Base-by-base conservation (phyloP, 1,140 invertebrate species). In the Neuroterus valhalla region DNA sequence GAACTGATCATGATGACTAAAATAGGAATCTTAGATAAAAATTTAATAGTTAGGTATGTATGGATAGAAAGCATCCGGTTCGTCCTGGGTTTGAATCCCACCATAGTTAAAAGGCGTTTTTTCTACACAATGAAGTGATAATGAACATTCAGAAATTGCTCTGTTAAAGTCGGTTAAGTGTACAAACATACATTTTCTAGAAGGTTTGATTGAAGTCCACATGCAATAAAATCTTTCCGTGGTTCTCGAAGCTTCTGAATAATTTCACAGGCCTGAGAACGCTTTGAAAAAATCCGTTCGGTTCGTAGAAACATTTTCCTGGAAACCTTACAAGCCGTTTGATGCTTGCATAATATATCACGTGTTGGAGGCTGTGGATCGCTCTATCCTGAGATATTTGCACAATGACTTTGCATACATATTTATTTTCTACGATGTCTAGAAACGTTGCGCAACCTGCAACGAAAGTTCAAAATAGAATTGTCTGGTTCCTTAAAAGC, bases 301-400 rank as follows among this genome's bases (percentile, higher is more conserved):
- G n/a, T 48, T n/a, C 6, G 46, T 19, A 48, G 6, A 48, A 48
- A 48, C 46, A n/a, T 48, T 48, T 48, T 48, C 46, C n/a, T 48
- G 46, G 46, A 48, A 48, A 48, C 46, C 6, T 19, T 48, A 55
- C 10, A 21, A 55, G 52, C 52, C 52, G 52, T 55, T 55, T 55
- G 12, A 55, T 55, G 52, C 52, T 55, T 55, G 52, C 52, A 55
- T 55, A 55, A 55, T 55, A 14, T 55, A 55, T 55, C 52, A 23
- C 52, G 21, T 55, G 52, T 55, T 55, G 26, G 26, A 55, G 52
- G 12, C 52, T 23, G 21, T 55, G 26, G 52, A 55, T 55, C 23
- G 14, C 52, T 55, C 52, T 55, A 55, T 55, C 52, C 21, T 21
- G 26, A 55, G 26, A 14, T 55, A 55, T 55, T 31, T 55, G 23